Evolutionary conservation across 2,888 invertebrate genomes (phyloP), one percentile per base, ranked within the genome.

Genomic region (Incurvaria masculella): DNA sequence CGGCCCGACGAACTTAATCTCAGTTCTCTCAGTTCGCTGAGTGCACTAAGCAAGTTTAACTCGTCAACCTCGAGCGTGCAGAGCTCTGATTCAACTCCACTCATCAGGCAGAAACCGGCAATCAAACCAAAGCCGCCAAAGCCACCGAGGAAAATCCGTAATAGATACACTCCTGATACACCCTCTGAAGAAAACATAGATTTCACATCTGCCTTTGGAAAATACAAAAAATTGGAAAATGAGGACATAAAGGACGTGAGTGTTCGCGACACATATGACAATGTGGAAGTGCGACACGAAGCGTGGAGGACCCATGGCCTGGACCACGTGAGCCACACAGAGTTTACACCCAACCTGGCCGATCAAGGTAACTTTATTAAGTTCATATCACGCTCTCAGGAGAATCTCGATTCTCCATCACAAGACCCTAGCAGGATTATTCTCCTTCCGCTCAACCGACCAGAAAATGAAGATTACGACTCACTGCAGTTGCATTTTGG

Each of bases 241-340:
- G 71, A 80, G 64, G 73, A 80, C 58, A 78, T 79, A 21, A 71
- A 73, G 56, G 73, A 73, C 45, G 70, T 69, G 56, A 72, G 79
- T 4, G 79, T 79, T 49, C 72, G 79, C 51, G 81, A 82, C 55
- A 81, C 85, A 59, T 91, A 91, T 65, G 91, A 92, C 61, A 81
- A 85, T 61, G 84, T 92, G 21, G 89, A 90, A 72, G 82, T 87
- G 5, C 80, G 89, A 51, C 87, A 81, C 58, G 87, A 91, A 58
- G 91, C 91, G 8, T 91, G 91, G 91, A 86, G 84, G 62, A 91
- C 91, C 1, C 75, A 89, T 51, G 91, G 91, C 1, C 80, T 89
- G 18, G 84, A 86, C 60, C 85, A 87, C 45, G 82, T 89, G 10
- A 83, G 84, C 52, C 91, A 91, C 59, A 85, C 82, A 0, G 91